Evolutionary conservation across 2,113 vertebrate species (phyloP), one percentile per base, ranked within the genome.

Genomic region (Vicugna pacos): DNA sequence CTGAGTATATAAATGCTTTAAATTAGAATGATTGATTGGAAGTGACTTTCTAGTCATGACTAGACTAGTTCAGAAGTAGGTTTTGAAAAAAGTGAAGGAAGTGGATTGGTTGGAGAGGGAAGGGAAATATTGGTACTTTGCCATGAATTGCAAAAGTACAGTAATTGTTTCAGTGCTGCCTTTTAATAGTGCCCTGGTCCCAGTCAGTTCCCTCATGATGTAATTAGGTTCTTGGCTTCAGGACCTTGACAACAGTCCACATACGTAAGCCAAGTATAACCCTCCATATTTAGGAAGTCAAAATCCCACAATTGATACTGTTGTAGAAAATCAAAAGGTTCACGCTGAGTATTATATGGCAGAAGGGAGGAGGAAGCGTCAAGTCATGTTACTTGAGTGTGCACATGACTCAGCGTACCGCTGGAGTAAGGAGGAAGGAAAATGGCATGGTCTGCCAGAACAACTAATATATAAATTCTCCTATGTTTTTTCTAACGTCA

Each of bases 61-160:
- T 93, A 76, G 52, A 13, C 56, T 92, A 70, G 56, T 81, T 73
- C 81, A 82, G 38, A 81, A 81, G 81, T 62, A 60, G 22, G 28
- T 80, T 90, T 81, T 95, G 85, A 50, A 48, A 85, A 77, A 89
- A 94, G 38, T 65, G 20, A 75, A 65, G 56, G 65, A 87, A 69
- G 65, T 62, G 38, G 73, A 69, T 85, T 93, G 58, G 56, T 95
- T 67, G 65, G 72, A 60, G 48, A 79, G 26, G 22, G 65, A 42
- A 82, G 32, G 54, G 15, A 91, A 72, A 38, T 67, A 58, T 11
- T 93, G 26, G n/a, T 38, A 54, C 28, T 77, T 85, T 86, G 24
- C 48, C 75, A 16, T 67, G 42, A 67, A 38, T 32, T 81, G 56
- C 60, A 67, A 67, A 73, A 65, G 38, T 46, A 35, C 3, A 81